Conservation (phyloP, 1,140 invertebrate genomes). For the Trachymyrmex cornetzi region DNA sequence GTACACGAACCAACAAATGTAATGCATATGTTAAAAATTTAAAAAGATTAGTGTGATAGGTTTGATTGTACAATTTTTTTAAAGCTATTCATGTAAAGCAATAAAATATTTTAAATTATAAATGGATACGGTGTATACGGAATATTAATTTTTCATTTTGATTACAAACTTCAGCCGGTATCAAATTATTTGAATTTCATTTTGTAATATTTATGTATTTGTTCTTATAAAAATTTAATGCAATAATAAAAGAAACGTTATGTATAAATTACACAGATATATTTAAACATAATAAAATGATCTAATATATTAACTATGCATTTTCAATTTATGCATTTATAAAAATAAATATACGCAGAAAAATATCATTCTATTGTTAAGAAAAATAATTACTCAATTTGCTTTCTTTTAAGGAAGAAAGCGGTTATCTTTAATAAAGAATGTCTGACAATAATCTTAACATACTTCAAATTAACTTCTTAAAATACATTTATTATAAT, state of each 20-base stretch:
- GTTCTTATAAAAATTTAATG: neutral
- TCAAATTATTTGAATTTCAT: neutral
- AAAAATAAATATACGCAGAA: neutral
- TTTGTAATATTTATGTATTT: neutral
- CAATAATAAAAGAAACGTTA: neutral
- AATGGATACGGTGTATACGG: neutral
- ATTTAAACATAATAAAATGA: neutral
- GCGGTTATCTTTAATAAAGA: too few relatives aligned
- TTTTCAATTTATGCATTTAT: neutral
- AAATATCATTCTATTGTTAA: too few relatives aligned
- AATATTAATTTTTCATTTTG: neutral
- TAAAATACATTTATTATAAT: too few relatives aligned
- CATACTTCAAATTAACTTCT: too few relatives aligned
- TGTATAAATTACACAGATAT: neutral
- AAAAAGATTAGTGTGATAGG: neutral
- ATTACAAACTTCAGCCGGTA: neutral
- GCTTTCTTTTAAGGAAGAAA: too few relatives aligned
- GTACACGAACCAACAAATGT: neutral
- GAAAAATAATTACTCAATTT: too few relatives aligned
- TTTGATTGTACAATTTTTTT: neutral
- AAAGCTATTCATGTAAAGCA: neutral
- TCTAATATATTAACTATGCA: neutral
- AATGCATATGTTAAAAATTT: neutral
- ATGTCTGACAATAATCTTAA: too few relatives aligned
- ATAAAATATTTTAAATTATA: slow-evolving; percentile 4